A percentile compares a stretch with the other conserved stretches of the same genome.
These are phyloP conservation scores for Ceratitis capitata DNA, from an alignment of 1,140 invertebrate genomes.

Conservation along the genomic window DNA sequence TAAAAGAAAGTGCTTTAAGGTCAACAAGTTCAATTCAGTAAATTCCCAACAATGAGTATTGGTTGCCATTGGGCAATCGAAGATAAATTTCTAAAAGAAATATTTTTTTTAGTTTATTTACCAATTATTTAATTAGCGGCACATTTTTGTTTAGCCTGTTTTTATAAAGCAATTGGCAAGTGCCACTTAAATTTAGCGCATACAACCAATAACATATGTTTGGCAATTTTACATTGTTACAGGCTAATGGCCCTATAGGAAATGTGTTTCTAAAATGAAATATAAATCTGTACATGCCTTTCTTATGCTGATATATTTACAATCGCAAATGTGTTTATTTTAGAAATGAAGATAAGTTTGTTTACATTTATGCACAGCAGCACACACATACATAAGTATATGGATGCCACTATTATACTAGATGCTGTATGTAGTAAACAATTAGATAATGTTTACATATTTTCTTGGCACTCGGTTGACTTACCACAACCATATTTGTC, in stretches of 20 bases:
- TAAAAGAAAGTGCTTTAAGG: background rate
- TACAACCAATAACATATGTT: conserved; percentile 1
- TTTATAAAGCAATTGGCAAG: background rate
- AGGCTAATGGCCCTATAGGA: background rate
- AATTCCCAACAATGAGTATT: background rate
- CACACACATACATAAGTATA: background rate
- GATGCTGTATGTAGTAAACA: conserved; percentile 12
- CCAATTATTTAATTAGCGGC: background rate
- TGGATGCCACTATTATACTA: background rate
- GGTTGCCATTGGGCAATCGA: background rate
- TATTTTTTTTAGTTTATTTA: background rate
- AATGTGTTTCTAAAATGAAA: background rate
- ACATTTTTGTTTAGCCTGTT: background rate
- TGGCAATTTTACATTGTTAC: background rate
- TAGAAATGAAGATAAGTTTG: too few relatives aligned
- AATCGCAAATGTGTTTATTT: too few relatives aligned
- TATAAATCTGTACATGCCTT: background rate
- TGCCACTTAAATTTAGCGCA: conserved; percentile 36
- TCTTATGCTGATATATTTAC: too few relatives aligned
- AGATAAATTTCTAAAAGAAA: background rate
- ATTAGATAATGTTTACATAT: conserved; percentile 28
- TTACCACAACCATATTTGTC: background rate
- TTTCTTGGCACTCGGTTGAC: background rate
- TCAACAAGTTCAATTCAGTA: background rate
- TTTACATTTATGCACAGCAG: background rate